Evolutionary conservation across 2,888 invertebrate species (phyloP), one percentile per base, ranked within the genome.

Genomic region (Callinectes sapidus): DNA sequence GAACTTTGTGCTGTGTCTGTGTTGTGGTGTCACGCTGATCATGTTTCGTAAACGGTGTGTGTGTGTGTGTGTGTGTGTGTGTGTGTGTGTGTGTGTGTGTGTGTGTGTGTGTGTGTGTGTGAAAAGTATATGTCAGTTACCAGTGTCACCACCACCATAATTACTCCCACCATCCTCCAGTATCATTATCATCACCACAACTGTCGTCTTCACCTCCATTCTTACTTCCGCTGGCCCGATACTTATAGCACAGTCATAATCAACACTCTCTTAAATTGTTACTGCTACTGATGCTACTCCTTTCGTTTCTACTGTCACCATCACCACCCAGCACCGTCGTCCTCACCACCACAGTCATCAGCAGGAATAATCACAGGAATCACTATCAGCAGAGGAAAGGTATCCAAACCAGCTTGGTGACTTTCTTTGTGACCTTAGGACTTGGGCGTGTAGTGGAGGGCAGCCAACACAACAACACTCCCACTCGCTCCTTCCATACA

Each of bases 21-120:
- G 28, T 10, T 28, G 71, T 71, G 71, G 8, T 71, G 71, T n/a
- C n/a, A 71, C 23, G 61, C 61, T 61, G 61, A 61, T 61, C 61
- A 61, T 61, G 23, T 61, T 61, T 61, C 18, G 16, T 16, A 61
- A 61, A 61, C 61, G 18, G 71, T 28, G 71, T 71, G 66, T 71
- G 66, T 71, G 66, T 71, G 66, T 28, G 71, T 71, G 66, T 71
- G 66, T 71, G 66, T 71, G 66, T 71, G 71, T 71, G 71, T 71
- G 71, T 71, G 71, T 71, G 71, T 71, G 71, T 71, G 71, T 71
- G 71, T 71, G 71, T 71, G 71, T 71, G 71, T 71, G 71, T 71
- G 71, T 71, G 71, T 71, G 71, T 71, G 71, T 71, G 71, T 71
- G 71, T 71, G 71, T 71, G 71, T 71, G 71, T 71, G 71, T 71